Base-by-base conservation (phyloP, 2,113 vertebrate species). In the Pipra filicauda region DNA sequence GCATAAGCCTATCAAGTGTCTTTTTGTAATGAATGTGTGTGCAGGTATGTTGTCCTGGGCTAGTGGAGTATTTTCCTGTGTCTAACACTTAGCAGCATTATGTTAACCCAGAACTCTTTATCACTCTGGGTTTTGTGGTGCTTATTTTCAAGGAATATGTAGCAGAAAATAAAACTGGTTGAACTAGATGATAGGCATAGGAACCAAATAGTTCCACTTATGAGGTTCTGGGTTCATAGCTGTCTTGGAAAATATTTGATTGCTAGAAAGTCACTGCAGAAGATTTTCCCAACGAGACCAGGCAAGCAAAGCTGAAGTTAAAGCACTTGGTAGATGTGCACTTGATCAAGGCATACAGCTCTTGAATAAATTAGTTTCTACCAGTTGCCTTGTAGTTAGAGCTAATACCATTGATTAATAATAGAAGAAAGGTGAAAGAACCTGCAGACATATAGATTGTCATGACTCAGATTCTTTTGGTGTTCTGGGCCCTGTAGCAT, bases 141-240 rank as follows among this genome's bases (percentile, higher is more conserved):
- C 22, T 88, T 52, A 80, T 83, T 89, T 97, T 96, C 67, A 96
- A 93, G 79, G 28, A 70, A 49, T 94, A 54, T 7, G 4, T 80
- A 89, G 72, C 52, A 76, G 58, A 64, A 89, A 62, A 48, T 74
- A 90, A 76, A 90, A 80, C 85, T 88, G 85, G 66, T 86, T 57
- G 85, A 93, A 91, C 57, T 65, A 85, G 41, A 67, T 35, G 39
- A 55, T 76, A 67, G 17, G 48, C 43, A 76, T 27, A 93, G 81
- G 30, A 93, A 91, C 59, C 28, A 59, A 89, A 77, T 57, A 91
- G 69, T 85, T 95, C 39, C 55, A 20, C 35, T 89, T 85, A 52
- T 59, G n/a, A 85, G 46, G 43, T 67, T 8, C 11, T 66, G 13
- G 18, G 2, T 80, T 90, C 18, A 18, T 35, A 89, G 39, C 30